phyloP scores from a whole-genome alignment of 2,113 vertebrate species.

The Calyptomena viridis region DNA sequence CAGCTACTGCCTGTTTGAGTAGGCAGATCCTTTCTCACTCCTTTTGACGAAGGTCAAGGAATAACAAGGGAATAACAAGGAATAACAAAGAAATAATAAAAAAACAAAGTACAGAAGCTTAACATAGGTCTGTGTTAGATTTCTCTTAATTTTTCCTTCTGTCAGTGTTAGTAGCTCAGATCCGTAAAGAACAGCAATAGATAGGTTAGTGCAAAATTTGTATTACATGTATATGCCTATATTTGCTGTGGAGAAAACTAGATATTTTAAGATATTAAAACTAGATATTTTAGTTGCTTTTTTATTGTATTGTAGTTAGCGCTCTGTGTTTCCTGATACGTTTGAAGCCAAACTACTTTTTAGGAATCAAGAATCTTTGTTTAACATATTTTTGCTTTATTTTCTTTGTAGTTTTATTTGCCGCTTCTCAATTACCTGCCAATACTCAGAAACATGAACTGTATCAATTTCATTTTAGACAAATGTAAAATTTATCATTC shows the following conservation, averaged over 20 bases:
- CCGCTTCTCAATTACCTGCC: background rate
- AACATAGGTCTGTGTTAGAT: background rate
- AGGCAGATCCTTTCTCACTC: background rate
- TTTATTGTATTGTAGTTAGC: background rate
- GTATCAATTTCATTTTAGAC: background rate
- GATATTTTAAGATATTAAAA: background rate
- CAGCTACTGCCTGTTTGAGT: background rate
- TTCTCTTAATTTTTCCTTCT: background rate
- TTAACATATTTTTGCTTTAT: background rate
- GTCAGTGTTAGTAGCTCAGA: background rate
- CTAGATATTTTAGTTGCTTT: background rate
- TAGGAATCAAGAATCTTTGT: background rate
- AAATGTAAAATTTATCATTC: background rate
- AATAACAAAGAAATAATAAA: conserved; percentile 15
- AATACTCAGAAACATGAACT: background rate
- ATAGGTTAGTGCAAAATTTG: background rate
- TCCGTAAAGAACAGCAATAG: background rate
- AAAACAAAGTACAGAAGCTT: background rate
- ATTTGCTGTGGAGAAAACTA: background rate
- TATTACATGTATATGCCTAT: background rate
- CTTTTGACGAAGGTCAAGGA: background rate
- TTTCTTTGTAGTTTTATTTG: background rate
- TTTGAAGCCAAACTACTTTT: background rate
- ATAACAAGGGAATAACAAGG: conserved; percentile 1
- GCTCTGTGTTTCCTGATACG: background rate